Percentiles rank a stretch among this genome's conserved stretches.
Conservation (phyloP, 2,888 invertebrate genomes). For the Elmis aenea region DNA sequence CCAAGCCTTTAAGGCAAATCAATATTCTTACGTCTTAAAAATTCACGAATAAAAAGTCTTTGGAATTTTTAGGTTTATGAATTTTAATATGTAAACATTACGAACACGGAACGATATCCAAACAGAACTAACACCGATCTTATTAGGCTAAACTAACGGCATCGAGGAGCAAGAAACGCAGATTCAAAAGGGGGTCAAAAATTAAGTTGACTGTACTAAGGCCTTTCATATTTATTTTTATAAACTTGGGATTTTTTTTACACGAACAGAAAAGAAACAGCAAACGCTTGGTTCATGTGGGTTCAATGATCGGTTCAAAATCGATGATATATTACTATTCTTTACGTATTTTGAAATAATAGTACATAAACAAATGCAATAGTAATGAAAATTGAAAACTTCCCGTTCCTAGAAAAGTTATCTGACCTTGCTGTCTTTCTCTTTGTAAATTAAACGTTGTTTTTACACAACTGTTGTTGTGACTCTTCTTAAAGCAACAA, state of each 20-base stretch:
- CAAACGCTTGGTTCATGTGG: conserved; percentile 41
- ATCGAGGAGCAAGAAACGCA: conserved; percentile 38
- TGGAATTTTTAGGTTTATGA: conserved; percentile 27
- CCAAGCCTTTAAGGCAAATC: conserved; percentile 50
- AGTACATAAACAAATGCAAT: too few species aligned
- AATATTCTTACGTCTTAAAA: conserved; percentile 48
- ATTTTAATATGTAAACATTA: conserved; percentile 22
- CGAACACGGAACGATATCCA: conserved; percentile 21
- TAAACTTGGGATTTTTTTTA: conserved; percentile 45
- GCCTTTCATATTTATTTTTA: conserved; percentile 48
- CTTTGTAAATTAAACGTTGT: too few species aligned
- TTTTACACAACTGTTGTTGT: too few species aligned
- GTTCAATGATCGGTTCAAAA: conserved; percentile 40
- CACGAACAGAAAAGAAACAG: conserved; percentile 43
- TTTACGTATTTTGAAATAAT: too few species aligned
- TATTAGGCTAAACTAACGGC: conserved; percentile 43
- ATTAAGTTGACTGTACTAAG: conserved; percentile 40
- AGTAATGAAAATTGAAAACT: too few species aligned
- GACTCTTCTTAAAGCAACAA: too few species aligned
- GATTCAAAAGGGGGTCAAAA: conserved; percentile 47
- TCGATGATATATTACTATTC: conserved; percentile 13
- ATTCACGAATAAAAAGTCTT: conserved; percentile 39
- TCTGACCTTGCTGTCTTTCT: too few species aligned
- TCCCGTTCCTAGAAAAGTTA: too few species aligned
- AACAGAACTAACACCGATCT: conserved; percentile 30